Conservation (phyloP, 2,888 invertebrate species). For the Epinotia brunnichana region DNA sequence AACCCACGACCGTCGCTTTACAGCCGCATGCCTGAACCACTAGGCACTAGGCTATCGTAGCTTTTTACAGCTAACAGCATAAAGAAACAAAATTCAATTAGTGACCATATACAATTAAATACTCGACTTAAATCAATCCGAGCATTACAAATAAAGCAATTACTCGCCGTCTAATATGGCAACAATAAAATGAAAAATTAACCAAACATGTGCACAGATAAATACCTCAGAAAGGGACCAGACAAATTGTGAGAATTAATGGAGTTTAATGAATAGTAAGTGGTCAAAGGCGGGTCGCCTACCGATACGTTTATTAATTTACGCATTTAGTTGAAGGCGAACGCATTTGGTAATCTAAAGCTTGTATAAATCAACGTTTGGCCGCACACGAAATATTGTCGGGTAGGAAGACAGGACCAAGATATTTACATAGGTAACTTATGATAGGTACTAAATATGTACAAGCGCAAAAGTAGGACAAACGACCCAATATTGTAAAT, state of each 20-base stretch:
- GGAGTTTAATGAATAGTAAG: conserved; percentile 62
- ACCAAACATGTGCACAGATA: conserved; percentile 59
- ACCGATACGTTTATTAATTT: conserved; percentile 32
- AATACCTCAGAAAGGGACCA: conserved; percentile 60
- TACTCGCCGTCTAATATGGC: conserved; percentile 50
- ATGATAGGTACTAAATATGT: not conserved
- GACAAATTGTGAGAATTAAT: conserved; percentile 71
- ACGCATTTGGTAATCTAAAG: conserved; percentile 11
- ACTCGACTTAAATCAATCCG: conserved; percentile 15
- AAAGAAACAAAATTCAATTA: conserved; percentile 18
- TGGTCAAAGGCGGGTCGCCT: conserved; percentile 43
- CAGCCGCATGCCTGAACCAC: no score
- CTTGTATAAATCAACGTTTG: not conserved
- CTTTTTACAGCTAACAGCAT: not conserved
- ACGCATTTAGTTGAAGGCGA: conserved; percentile 13
- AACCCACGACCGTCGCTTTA: no score
- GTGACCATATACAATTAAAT: conserved; percentile 23
- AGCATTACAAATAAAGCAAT: conserved; percentile 53
- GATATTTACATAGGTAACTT: conserved; percentile 1
- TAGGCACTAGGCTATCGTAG: no score
- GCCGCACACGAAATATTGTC: conserved; percentile 6
- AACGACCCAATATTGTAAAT: not conserved
- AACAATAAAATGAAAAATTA: conserved; percentile 57
- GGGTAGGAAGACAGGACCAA: not conserved
- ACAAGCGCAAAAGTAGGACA: not conserved